These are phyloP conservation scores for Dryobota labecula DNA, from an alignment of 2,888 invertebrate species.

Conservation along the genomic window DNA sequence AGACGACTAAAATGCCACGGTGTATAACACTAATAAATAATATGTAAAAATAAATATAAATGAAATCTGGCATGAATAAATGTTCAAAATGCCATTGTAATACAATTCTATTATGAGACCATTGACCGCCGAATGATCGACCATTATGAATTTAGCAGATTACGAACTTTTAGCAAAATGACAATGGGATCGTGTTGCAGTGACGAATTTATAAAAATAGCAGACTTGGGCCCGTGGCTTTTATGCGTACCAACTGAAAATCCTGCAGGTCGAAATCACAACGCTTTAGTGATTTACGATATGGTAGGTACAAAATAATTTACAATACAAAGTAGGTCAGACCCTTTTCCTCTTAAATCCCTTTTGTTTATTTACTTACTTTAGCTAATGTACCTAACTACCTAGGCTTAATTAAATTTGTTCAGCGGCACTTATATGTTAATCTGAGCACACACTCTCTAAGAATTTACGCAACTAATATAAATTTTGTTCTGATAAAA, in stretches of 20 bases:
- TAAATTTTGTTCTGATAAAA: slow-evolving; percentile 52
- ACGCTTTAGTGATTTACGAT: background rate
- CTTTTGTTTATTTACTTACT: slow-evolving; percentile 25
- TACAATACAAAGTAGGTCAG: background rate
- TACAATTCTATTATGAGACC: too few species aligned
- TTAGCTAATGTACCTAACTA: slow-evolving; percentile 29
- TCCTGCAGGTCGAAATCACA: background rate
- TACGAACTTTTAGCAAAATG: too few species aligned
- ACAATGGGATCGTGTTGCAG: too few species aligned
- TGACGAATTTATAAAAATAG: too few species aligned
- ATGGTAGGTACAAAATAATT: background rate
- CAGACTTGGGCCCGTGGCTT: too few species aligned
- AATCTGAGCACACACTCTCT: slow-evolving; percentile 46
- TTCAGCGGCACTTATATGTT: slow-evolving; percentile 45
- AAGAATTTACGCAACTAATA: slow-evolving; percentile 50
- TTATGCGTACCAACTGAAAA: background rate
- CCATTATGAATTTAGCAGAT: too few species aligned
- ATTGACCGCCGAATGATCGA: too few species aligned
- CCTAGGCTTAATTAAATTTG: slow-evolving; percentile 41
- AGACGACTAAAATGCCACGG: too few species aligned
- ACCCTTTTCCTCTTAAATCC: slow-evolving; percentile 14
- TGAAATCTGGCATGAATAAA: too few species aligned
- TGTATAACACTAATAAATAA: too few species aligned
- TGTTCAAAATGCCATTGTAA: too few species aligned
- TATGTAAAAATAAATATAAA: too few species aligned